phyloP scores from a whole-genome alignment of 2,797 vertebrate species.

The Pangasius mekongensis region DNA sequence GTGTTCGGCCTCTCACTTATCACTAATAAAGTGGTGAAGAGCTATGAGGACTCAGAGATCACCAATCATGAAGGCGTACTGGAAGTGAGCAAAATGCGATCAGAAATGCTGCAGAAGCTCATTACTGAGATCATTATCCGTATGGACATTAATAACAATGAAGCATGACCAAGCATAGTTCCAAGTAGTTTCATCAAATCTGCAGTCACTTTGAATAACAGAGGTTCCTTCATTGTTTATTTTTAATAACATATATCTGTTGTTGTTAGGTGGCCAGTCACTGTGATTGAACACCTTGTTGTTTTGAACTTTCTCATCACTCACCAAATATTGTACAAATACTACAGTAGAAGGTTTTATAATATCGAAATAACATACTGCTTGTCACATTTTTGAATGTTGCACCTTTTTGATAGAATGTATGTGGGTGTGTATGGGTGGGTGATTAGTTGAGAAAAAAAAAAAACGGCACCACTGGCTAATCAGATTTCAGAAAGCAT shows the following conservation, averaged over 20 bases:
- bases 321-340: background rate
- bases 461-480: no score
- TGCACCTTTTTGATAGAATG: background rate
- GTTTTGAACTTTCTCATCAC: background rate
- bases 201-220: background rate
- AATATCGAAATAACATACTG: background rate
- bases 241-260: background rate
- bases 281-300: background rate
- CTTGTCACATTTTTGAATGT: background rate
- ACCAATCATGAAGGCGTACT: slow-evolving; percentile 78
- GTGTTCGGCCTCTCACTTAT: slow-evolving; percentile 82
- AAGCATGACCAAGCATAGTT: slow-evolving; percentile 44
- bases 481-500: no score
- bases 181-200: background rate
- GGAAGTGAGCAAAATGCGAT: slow-evolving; percentile 73
- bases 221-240: background rate
- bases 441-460: no score
- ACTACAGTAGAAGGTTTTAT: background rate
- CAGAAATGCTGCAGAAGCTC: slow-evolving; percentile 73
- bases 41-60: slow-evolving; percentile 72
- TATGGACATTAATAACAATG: slow-evolving; percentile 79
- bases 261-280: background rate
- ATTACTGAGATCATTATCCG: slow-evolving; percentile 74
- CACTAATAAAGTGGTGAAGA: slow-evolving; percentile 81
- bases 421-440: background rate